Conservation (phyloP, 2,888 invertebrate genomes). For the Bibio marci region DNA sequence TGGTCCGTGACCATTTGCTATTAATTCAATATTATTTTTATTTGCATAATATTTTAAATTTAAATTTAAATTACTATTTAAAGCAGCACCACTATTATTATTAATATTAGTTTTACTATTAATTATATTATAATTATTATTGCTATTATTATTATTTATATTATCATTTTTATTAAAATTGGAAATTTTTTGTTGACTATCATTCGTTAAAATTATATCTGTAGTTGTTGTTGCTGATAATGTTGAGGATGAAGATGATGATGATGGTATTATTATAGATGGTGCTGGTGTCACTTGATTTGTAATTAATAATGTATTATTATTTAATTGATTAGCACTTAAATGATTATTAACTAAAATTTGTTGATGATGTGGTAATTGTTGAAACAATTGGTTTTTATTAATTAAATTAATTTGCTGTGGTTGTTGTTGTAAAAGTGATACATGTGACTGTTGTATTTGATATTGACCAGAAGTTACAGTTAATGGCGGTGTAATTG, state of each 20-base stretch:
- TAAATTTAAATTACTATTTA: conserved; percentile 1
- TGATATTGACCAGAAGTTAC: conserved; percentile 1
- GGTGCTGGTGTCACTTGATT: neutral
- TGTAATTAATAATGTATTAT: too few relatives aligned
- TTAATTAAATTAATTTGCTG: neutral
- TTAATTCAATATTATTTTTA: conserved; percentile 26
- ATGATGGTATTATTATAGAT: too few relatives aligned
- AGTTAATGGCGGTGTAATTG: conserved; percentile 1
- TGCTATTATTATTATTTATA: neutral
- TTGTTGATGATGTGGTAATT: neutral
- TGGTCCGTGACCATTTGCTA: conserved; percentile 29
- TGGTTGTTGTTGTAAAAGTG: neutral
- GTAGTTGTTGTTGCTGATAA: neutral
- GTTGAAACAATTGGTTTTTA: neutral
- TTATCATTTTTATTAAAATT: conserved; percentile 6
- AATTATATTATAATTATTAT: neutral
- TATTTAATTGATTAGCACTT: neutral
- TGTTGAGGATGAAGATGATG: too few relatives aligned
- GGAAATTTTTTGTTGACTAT: neutral
- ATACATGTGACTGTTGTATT: neutral
- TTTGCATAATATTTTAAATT: conserved; percentile 2
- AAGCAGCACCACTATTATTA: conserved; percentile 6
- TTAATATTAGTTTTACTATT: conserved; percentile 10
- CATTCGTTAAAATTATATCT: neutral
- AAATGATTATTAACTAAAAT: neutral